Percentiles rank a stretch among this genome's conserved stretches.
Evolutionary conservation across 2,888 invertebrate genomes (phyloP).

Genomic region (Noctua janthe): DNA sequence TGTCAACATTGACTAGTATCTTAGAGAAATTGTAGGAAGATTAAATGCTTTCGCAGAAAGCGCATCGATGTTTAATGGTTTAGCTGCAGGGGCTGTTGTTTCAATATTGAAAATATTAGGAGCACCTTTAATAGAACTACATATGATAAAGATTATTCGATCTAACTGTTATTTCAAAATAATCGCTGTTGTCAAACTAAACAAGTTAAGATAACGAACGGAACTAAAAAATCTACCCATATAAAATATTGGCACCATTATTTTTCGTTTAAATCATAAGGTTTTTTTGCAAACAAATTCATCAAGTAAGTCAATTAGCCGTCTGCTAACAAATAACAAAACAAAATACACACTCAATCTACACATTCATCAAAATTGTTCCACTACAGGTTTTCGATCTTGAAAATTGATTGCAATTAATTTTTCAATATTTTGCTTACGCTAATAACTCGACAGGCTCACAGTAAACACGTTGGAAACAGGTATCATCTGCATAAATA

Average conservation of each 20-base stretch:
- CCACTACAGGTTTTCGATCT: conserved; percentile 50
- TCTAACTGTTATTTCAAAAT: neutral
- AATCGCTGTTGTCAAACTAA: neutral
- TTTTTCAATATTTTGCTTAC: conserved; percentile 63
- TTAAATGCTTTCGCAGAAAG: neutral
- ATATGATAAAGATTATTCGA: neutral
- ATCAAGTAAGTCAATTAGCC: conserved; percentile 37
- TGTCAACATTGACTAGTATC: conserved; percentile 21
- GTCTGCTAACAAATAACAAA: conserved; percentile 38
- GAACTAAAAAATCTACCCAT: neutral
- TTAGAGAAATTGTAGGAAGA: conserved; percentile 10
- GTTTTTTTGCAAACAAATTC: conserved; percentile 4
- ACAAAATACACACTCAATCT: conserved; percentile 49
- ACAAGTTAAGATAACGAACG: neutral
- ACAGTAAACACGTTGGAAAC: conserved; percentile 53
- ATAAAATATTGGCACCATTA: neutral
- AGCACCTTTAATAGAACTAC: neutral
- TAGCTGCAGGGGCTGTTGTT: neutral
- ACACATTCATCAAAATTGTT: conserved; percentile 57
- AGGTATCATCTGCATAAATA: conserved; percentile 63
- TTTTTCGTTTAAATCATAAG: neutral
- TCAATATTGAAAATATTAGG: neutral
- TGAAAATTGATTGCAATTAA: conserved; percentile 60
- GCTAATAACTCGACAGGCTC: conserved; percentile 49
- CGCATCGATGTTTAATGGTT: neutral